Evolutionary conservation across 2,888 invertebrate species (phyloP).

Genomic region (Meta bourneti): DNA sequence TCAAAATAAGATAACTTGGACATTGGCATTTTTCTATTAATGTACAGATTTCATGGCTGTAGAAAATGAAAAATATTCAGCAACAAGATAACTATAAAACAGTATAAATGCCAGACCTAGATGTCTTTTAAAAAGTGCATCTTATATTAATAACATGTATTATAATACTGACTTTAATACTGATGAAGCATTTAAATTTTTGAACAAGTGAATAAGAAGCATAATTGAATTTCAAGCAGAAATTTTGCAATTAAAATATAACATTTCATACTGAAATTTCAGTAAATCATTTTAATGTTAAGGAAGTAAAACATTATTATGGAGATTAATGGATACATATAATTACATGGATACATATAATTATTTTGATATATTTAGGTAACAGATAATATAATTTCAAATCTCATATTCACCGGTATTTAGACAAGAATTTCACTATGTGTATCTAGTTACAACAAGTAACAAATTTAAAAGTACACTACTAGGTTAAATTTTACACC

Average conservation of each 20-base stretch:
- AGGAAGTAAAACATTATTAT: too few relatives aligned
- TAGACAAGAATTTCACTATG: not conserved
- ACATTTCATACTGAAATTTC: not conserved
- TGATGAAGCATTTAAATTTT: not conserved
- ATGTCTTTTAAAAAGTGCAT: not conserved
- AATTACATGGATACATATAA: not conserved
- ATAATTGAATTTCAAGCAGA: not conserved
- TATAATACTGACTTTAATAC: slow-evolving; percentile 27
- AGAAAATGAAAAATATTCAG: not conserved
- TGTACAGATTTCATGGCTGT: too few relatives aligned
- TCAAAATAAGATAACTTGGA: too few relatives aligned
- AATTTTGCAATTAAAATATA: not conserved
- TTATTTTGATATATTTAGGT: slow-evolving; percentile 7
- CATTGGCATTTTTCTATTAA: too few relatives aligned
- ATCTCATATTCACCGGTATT: slow-evolving; percentile 41
- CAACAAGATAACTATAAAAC: not conserved
- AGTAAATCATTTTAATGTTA: not conserved
- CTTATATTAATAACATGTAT: not conserved
- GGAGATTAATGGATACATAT: too few relatives aligned
- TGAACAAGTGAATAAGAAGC: not conserved
- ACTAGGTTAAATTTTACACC: too few relatives aligned
- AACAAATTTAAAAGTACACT: too few relatives aligned
- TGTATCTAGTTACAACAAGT: too few relatives aligned
- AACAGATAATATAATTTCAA: slow-evolving; percentile 34
- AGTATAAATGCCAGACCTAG: not conserved